Percentiles rank a stretch among this genome's conserved stretches.
These are phyloP conservation scores for Gallinago stenura DNA, from an alignment of 2,797 vertebrate species.

Conservation along the genomic window DNA sequence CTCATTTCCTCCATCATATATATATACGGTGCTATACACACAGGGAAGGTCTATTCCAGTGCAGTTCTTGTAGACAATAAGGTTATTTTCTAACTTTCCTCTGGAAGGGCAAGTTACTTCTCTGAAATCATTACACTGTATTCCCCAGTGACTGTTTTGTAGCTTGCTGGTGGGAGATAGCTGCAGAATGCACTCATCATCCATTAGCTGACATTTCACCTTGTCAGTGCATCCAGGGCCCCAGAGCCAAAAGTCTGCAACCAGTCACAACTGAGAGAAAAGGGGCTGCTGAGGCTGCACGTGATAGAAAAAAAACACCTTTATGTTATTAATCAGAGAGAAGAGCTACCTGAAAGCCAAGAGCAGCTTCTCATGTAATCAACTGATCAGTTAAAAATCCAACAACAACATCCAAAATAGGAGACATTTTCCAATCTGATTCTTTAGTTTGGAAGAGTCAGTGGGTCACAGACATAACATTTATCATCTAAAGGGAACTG, in stretches of 20 bases:
- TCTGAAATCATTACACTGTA: not conserved
- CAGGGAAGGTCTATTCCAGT: not conserved
- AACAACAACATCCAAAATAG: conserved; percentile 56
- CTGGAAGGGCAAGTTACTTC: not conserved
- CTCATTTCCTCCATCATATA: not conserved
- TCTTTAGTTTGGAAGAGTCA: conserved; percentile 40
- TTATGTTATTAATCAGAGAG: not conserved
- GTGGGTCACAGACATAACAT: not conserved
- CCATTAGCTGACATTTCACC: not conserved
- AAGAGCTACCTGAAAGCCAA: not conserved
- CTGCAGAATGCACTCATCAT: not conserved
- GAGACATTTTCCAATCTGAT: not conserved
- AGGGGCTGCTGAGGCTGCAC: not conserved
- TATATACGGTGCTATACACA: not conserved
- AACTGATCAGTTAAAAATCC: conserved; percentile 6
- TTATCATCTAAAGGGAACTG: not conserved
- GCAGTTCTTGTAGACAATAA: not conserved
- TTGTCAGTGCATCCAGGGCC: not conserved
- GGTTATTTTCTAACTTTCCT: not conserved
- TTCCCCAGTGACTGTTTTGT: not conserved
- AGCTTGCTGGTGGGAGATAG: not conserved
- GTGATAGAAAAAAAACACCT: not conserved
- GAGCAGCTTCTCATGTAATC: not conserved
- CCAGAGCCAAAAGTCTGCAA: not conserved
- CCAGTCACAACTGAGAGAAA: not conserved